Conservation (phyloP, 2,797 vertebrate genomes). For the Chelonia mydas region DNA sequence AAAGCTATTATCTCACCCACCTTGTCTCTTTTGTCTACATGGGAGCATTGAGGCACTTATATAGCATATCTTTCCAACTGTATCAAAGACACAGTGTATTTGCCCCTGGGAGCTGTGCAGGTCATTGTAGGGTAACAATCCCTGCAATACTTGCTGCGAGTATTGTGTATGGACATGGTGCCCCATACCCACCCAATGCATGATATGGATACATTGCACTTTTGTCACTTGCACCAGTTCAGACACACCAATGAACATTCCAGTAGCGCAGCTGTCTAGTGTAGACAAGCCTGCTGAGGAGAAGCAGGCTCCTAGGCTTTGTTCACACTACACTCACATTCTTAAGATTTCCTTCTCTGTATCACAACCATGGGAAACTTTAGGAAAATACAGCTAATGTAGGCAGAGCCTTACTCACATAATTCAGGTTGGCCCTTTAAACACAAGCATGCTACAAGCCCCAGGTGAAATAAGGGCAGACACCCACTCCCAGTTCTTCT, state of each 20-base stretch:
- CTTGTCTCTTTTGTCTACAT: not conserved
- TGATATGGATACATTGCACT: not conserved
- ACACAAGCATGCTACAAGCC: not conserved
- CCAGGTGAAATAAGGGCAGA: not conserved
- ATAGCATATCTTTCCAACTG: no score
- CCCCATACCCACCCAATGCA: no score
- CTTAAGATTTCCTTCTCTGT: not conserved
- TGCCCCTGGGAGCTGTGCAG: not conserved
- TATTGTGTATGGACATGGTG: not conserved
- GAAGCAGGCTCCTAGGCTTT: not conserved
- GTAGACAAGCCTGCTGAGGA: not conserved
- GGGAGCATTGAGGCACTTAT: not conserved
- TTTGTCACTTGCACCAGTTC: not conserved
- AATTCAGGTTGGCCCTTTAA: not conserved
- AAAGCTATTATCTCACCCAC: not conserved
- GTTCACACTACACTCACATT: not conserved
- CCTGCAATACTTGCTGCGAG: not conserved
- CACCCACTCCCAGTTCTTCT: not conserved
- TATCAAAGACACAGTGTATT: not conserved
- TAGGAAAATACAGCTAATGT: not conserved
- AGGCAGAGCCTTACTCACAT: not conserved
- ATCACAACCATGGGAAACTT: not conserved
- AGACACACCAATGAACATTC: not conserved
- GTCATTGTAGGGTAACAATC: not conserved
- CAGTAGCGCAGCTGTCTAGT: not conserved